phyloP scores from a whole-genome alignment of 2,797 vertebrate genomes.

The Gadopsis marmoratus region DNA sequence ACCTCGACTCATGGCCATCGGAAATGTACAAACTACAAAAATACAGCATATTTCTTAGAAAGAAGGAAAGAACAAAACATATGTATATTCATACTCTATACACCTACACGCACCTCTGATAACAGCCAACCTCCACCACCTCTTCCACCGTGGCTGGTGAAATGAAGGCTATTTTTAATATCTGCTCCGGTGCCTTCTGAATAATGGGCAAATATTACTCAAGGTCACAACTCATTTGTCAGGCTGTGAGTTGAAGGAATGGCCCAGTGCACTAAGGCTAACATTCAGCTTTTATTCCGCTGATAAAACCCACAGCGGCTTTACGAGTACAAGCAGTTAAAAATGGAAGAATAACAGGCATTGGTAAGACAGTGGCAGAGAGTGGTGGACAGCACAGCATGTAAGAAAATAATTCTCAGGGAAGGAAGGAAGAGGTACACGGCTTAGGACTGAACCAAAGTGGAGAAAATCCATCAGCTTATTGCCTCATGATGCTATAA shows the following conservation, averaged over 20 bases:
- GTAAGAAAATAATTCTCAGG: conserved; percentile 53
- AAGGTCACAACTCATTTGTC: conserved; percentile 89
- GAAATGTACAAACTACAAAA: conserved; percentile 22
- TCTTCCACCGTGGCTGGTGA: conserved; percentile 68
- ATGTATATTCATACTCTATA: conserved; percentile 32
- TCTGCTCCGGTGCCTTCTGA: conserved; percentile 84
- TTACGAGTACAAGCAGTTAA: conserved; percentile 79
- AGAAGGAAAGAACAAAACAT: conserved; percentile 15
- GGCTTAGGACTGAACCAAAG: conserved; percentile 46
- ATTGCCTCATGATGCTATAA: conserved; percentile 76
- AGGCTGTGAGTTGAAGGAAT: conserved; percentile 81
- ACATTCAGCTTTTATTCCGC: conserved; percentile 79
- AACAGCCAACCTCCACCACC: conserved; percentile 39
- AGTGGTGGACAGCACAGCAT: conserved; percentile 49
- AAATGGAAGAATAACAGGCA: conserved; percentile 72
- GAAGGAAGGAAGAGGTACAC: conserved; percentile 29
- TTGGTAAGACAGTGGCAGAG: conserved; percentile 49
- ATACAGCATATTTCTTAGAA: conserved; percentile 8
- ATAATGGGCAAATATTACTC: conserved; percentile 86
- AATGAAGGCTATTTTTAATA: conserved; percentile 88
- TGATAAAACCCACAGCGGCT: conserved; percentile 80
- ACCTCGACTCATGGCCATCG: background rate
- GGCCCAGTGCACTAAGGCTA: conserved; percentile 76
- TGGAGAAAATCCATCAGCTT: conserved; percentile 79
- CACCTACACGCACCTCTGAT: conserved; percentile 43